These are phyloP conservation scores for Drosophila nr. fundita DNA, from an alignment of 2,888 invertebrate species.

Conservation along the genomic window DNA sequence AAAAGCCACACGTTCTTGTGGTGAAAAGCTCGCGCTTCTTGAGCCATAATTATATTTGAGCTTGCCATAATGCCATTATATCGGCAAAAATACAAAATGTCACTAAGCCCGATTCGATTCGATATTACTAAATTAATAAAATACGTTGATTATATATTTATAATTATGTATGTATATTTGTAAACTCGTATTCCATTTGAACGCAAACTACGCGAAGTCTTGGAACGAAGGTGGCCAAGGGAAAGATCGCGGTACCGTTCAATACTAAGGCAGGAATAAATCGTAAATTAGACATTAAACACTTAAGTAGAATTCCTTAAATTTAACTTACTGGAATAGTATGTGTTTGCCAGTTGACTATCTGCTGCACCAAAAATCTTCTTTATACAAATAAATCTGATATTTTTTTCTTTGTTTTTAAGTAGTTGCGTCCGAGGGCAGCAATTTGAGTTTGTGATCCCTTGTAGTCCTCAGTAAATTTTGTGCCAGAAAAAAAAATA, in stretches of 20 bases:
- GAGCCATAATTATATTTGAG: neutral
- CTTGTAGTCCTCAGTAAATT: constrained; percentile 1
- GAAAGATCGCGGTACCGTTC: constrained; percentile 10
- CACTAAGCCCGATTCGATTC: neutral
- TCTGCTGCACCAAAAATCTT: no score
- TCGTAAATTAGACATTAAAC: neutral
- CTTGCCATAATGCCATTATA: neutral
- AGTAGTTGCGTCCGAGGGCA: constrained; percentile 15
- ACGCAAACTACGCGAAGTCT: constrained; percentile 15
- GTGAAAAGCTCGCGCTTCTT: neutral
- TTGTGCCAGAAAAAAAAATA: no score
- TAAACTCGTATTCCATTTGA: neutral
- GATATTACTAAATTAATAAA: neutral
- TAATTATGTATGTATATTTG: neutral
- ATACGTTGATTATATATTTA: neutral
- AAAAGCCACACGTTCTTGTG: neutral
- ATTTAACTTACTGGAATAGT: constrained; percentile 1
- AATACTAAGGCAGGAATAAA: neutral
- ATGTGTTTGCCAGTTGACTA: no score
- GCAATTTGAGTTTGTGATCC: constrained; percentile 14
- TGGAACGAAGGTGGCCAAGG: neutral
- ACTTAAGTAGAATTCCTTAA: neutral
- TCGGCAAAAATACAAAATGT: neutral
- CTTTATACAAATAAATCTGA: neutral
- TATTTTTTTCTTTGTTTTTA: neutral